Conservation (phyloP, 2,113 vertebrate species). For the Gopherus flavomarginatus region DNA sequence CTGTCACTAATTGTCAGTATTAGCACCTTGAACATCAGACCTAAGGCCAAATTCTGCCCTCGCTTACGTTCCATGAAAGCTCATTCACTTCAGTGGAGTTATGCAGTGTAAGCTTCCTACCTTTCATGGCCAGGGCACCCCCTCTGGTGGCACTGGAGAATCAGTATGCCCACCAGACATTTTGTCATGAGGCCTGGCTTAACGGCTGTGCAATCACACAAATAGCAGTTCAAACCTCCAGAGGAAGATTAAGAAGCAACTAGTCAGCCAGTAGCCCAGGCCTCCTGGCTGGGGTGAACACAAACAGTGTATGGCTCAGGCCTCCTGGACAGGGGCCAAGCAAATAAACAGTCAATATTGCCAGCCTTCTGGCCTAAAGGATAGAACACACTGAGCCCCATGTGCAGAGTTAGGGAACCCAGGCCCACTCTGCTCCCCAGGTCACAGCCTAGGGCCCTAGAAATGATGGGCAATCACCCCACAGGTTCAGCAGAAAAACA, state of each 20-base stretch:
- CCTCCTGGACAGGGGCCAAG: neutral
- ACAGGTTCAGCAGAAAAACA: neutral
- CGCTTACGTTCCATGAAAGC: neutral
- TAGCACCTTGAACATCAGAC: fast-evolving
- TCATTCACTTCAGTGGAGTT: neutral
- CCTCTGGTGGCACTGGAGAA: no score
- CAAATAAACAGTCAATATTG: neutral
- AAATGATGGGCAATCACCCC: neutral
- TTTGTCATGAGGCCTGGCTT: neutral
- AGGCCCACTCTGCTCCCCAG: neutral
- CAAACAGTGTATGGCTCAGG: neutral
- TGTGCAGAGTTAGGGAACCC: neutral
- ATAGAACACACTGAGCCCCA: neutral
- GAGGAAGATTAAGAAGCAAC: neutral
- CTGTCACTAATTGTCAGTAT: neutral
- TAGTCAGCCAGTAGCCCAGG: neutral
- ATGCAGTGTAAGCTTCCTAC: no score
- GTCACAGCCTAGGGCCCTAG: neutral
- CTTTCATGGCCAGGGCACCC: no score
- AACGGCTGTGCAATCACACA: neutral
- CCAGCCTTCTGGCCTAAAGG: neutral
- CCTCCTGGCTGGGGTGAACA: neutral
- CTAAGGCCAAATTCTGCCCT: neutral
- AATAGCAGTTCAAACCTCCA: neutral
- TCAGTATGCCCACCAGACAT: no score